phyloP scores from a whole-genome alignment of 2,888 invertebrate species.

The Stenurella melanura region DNA sequence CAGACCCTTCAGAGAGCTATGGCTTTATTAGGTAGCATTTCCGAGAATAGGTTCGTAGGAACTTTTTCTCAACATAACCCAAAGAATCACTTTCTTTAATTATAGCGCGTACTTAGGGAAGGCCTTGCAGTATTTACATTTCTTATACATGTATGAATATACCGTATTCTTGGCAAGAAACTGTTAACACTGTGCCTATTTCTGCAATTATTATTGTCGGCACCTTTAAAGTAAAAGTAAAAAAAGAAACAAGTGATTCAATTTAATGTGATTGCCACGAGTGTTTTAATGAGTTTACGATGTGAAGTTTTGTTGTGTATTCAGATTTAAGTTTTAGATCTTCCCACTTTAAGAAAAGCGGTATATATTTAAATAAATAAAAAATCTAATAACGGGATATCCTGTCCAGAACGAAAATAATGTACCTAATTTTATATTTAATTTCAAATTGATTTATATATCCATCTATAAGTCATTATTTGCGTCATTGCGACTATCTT shows the following conservation, averaged over 20 bases:
- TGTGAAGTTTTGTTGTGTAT: not conserved
- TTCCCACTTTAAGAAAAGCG: not conserved
- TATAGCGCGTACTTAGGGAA: no score
- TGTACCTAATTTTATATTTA: constrained; percentile 5
- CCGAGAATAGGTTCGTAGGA: no score
- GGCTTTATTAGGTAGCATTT: no score
- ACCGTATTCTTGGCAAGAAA: no score
- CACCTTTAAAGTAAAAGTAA: not conserved
- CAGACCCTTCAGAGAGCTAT: no score
- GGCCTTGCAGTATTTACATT: no score
- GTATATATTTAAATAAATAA: not conserved
- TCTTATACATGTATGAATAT: no score
- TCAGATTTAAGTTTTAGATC: constrained; percentile 4
- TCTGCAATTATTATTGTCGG: not conserved
- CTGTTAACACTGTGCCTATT: no score
- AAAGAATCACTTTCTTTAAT: no score
- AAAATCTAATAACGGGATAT: constrained; percentile 21
- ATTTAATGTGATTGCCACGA: not conserved
- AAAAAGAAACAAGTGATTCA: not conserved
- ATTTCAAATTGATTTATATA: constrained; percentile 10
- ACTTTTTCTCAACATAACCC: no score
- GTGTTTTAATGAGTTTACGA: not conserved
- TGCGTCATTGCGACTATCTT: constrained; percentile 9
- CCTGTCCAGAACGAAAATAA: constrained; percentile 14
- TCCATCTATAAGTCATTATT: constrained; percentile 3